Evolutionary conservation across 2,797 vertebrate genomes (phyloP), one percentile per base, ranked within the genome.

Genomic region (Acanthurus lineatus): DNA sequence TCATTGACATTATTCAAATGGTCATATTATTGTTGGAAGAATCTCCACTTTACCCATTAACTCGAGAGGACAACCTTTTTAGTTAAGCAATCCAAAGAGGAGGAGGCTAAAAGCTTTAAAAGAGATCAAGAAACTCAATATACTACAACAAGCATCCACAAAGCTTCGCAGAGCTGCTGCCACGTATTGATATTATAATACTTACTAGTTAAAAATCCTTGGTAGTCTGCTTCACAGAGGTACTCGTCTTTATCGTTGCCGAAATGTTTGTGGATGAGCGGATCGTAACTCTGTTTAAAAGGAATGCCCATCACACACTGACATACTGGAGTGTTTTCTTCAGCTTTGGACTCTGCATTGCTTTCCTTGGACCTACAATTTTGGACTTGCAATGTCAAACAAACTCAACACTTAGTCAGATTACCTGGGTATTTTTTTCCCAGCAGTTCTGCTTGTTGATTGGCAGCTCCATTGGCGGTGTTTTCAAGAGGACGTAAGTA

Each of bases 261-360:
- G 92, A 88, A 75, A 93, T 97, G 97, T 95, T 97, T 94, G 91
- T 97, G 92, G 96, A 97, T 79, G 95, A 96, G 76, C 95, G 95
- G 79, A 95, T 97, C 78, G 69, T 97, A 53, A 95, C 91, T 6
- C 93, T 97, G 85, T 97, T 99, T 85, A 96, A 96, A 90, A 95
- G 94, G 84, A 96, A 99, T 92, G 95, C 96, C 79, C 97, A 98
- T 90, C 96, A 98, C 92, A 99, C 98, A 6, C 91, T 99, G 75
- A 99, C 98, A 83, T 99, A 98, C 86, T 99, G 98, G 98, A 98
- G 97, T 86, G 97, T 98, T 73, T 99, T 99, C 95, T 98, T 99
- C 92, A 99, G 97, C 91, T 98, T 98, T 90, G 98, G 98, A 91
- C 96, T 99, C 70, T 98, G 97, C 95, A 96, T 99, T 84, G 97